Evolutionary conservation across 2,113 vertebrate species (phyloP).

Genomic region (Dendropsophus ebraccatus): DNA sequence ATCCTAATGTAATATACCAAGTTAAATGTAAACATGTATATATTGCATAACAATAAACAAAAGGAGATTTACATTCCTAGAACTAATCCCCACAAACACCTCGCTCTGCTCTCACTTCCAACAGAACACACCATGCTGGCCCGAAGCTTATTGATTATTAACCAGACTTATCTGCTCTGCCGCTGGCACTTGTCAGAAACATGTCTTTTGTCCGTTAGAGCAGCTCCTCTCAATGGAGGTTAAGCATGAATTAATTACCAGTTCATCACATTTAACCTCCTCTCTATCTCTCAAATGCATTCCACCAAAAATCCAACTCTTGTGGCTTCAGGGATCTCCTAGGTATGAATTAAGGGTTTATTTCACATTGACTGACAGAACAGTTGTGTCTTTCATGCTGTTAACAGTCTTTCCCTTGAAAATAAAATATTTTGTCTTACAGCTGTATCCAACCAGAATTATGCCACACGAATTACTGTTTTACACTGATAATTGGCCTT

Average conservation of each 20-base stretch:
- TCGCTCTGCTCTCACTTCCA: conserved; percentile 40
- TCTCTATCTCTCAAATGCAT: conserved; percentile 57
- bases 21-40: conserved; percentile 42
- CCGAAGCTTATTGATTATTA: conserved; percentile 59
- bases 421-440: conserved; percentile 33
- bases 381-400: conserved; percentile 27
- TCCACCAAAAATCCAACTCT: conserved; percentile 49
- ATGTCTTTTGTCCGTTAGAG: conserved; percentile 58
- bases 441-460: conserved; percentile 6
- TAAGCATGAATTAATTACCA: conserved; percentile 60
- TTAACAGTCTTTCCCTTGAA: conserved; percentile 34
- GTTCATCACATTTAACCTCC: conserved; percentile 60
- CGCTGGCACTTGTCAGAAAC: conserved; percentile 59
- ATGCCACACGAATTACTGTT: not conserved
- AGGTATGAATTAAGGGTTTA: conserved; percentile 55
- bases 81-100: conserved; percentile 53
- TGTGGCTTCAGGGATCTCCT: conserved; percentile 57
- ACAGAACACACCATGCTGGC: conserved; percentile 54
- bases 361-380: conserved; percentile 52
- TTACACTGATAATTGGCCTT: not conserved
- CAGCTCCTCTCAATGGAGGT: conserved; percentile 59
- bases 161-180: conserved; percentile 59
- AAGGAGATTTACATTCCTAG: conserved; percentile 50
- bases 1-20: conserved; percentile 15
- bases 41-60: conserved; percentile 40